Evolutionary conservation across 2,888 invertebrate genomes (phyloP).

Genomic region (Mesochorus sp.): DNA sequence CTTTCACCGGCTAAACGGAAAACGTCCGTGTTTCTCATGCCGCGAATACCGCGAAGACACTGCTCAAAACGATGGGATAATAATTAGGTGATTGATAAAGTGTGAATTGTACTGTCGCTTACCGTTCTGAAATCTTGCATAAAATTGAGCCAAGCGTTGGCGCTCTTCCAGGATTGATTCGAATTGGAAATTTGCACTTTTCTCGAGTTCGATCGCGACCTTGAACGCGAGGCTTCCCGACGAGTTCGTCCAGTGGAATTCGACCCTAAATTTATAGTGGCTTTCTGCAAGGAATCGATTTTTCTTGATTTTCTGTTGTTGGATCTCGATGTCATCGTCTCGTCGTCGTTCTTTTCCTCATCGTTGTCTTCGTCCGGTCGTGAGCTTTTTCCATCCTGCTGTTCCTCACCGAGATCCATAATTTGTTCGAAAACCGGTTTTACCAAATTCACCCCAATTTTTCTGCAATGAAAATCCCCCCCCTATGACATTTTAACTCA

Average conservation of each 20-base stretch:
- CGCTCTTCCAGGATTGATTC: conserved; percentile 67
- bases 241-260: conserved; percentile 26
- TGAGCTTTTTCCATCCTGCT: conserved; percentile 13
- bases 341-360: conserved; percentile 25
- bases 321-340: conserved; percentile 1
- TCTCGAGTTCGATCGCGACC: conserved; percentile 52
- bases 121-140: conserved; percentile 74
- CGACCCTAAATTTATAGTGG: conserved; percentile 28
- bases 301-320: conserved; percentile 16
- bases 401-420: conserved; percentile 37
- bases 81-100: conserved; percentile 21
- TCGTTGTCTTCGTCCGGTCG: conserved; percentile 4
- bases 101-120: background rate
- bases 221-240: conserved; percentile 61
- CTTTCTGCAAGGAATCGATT: conserved; percentile 5
- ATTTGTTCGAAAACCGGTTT: conserved; percentile 18
- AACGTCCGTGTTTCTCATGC: conserved; percentile 62
- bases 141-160: conserved; percentile 77
- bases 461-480: background rate
- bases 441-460: conserved; percentile 33
- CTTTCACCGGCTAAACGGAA: conserved; percentile 71
- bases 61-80: conserved; percentile 4
- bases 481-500: conserved; percentile 8
- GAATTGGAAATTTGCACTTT: conserved; percentile 11
- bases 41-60: conserved; percentile 60